These are phyloP conservation scores for Cryptotermes secundus DNA, from an alignment of 1,140 invertebrate genomes.

Conservation along the genomic window DNA sequence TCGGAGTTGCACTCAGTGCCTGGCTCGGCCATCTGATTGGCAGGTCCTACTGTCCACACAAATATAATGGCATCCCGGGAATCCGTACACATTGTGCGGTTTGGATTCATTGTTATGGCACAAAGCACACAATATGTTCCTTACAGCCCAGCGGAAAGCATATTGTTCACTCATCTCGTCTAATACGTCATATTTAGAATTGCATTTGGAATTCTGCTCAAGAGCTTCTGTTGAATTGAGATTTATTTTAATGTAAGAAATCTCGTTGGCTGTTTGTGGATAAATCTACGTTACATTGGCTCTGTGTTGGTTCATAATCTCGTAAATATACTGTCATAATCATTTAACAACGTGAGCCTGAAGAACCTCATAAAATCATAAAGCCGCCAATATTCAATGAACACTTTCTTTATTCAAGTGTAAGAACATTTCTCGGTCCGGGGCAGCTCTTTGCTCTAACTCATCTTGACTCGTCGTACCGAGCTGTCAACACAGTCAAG, in stretches of 20 bases:
- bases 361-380: no score
- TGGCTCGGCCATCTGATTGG: background rate
- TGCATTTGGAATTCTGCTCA: background rate
- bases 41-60: background rate
- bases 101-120: background rate
- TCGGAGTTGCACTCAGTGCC: background rate
- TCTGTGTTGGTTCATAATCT: no score
- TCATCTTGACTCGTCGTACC: no score
- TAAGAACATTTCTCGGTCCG: no score
- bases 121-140: background rate
- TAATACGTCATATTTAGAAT: background rate
- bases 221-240: background rate
- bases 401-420: no score
- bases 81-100: slow-evolving; percentile 7
- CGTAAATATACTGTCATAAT: no score
- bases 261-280: no score
- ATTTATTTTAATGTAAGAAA: background rate
- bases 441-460: no score
- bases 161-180: background rate
- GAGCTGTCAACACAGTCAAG: no score
- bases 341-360: no score
- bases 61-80: background rate
- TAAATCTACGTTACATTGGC: no score
- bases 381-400: no score
- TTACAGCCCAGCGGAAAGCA: background rate